Evolutionary conservation across 2,113 vertebrate genomes (phyloP).

Genomic region (Gobius niger): DNA sequence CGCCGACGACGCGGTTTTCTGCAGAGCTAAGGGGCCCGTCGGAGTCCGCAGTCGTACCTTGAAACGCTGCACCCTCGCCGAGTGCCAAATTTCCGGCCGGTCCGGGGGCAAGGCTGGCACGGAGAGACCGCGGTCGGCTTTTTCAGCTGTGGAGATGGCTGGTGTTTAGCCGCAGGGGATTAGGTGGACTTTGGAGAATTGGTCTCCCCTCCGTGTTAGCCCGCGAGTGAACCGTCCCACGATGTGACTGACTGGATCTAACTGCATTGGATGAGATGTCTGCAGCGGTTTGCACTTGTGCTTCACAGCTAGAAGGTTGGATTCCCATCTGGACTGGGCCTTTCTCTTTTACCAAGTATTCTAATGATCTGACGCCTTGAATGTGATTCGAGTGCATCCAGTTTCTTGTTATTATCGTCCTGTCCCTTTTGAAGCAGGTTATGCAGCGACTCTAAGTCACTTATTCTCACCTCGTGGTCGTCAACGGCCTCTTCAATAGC

Average conservation of each 20-base stretch:
- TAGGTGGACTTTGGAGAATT: conserved; percentile 23
- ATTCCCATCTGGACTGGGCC: no score
- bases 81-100: conserved; percentile 55
- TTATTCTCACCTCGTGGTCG: no score
- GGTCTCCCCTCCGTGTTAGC: conserved; percentile 27
- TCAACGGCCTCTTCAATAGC: no score
- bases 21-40: conserved; percentile 34
- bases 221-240: conserved; percentile 22
- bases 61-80: conserved; percentile 45
- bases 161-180: conserved; percentile 31
- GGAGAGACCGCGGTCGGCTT: conserved; percentile 32
- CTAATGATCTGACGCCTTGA: no score
- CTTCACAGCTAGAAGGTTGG: no score
- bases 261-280: background rate
- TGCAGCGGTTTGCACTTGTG: background rate
- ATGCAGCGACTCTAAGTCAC: no score
- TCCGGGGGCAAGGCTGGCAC: conserved; percentile 25
- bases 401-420: no score
- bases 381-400: no score
- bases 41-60: conserved; percentile 30
- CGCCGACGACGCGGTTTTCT: conserved; percentile 57
- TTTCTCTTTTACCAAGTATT: no score
- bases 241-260: conserved; percentile 48
- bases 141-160: conserved; percentile 35
- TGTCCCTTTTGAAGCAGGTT: no score